A percentile compares a stretch with the other conserved stretches of the same genome.
phyloP scores from a whole-genome alignment of 2,888 invertebrate genomes.

The Melolontha melolontha region DNA sequence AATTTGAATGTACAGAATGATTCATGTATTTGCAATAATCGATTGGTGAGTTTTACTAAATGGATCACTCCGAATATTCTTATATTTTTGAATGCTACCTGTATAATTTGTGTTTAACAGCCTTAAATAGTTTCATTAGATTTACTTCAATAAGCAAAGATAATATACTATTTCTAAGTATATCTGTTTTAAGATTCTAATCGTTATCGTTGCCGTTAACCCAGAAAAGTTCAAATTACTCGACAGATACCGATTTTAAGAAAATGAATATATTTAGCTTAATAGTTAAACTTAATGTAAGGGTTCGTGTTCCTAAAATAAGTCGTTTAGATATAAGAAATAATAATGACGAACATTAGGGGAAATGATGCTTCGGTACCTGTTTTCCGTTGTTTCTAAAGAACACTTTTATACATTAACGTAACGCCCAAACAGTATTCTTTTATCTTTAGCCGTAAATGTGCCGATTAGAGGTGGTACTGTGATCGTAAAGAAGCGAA shows the following conservation, averaged over 20 bases:
- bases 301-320: conserved; percentile 25
- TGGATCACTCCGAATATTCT: no score
- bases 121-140: no score
- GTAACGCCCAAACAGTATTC: conserved; percentile 26
- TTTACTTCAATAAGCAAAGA: no score
- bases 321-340: conserved; percentile 38
- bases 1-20: no score
- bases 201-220: neutral
- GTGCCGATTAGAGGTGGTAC: conserved; percentile 35
- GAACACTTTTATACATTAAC: conserved; percentile 25
- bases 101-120: no score
- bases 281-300: conserved; percentile 32
- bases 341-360: conserved; percentile 39
- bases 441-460: conserved; percentile 34
- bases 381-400: conserved; percentile 35
- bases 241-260: conserved; percentile 8
- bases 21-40: no score
- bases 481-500: conserved; percentile 22
- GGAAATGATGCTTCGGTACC: conserved; percentile 37
- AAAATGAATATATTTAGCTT: conserved; percentile 31
- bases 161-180: no score
- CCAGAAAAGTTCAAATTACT: conserved; percentile 21
- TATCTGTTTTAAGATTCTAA: conserved; percentile 16
- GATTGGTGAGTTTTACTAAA: no score
- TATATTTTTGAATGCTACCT: no score